These are phyloP conservation scores for Hipparchia semele DNA, from an alignment of 2,888 invertebrate species.

Conservation along the genomic window DNA sequence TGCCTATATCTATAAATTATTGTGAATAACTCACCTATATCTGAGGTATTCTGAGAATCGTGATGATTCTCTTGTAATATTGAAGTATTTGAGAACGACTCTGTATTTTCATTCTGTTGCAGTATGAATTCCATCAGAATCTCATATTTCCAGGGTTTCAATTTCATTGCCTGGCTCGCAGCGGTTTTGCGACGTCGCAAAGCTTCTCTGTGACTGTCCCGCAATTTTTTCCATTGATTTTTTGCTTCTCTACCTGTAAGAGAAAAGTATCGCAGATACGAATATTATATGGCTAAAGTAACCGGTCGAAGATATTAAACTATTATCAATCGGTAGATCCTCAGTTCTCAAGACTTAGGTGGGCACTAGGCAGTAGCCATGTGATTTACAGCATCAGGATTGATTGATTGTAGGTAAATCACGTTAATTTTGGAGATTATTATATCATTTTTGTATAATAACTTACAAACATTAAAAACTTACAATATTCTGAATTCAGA, in stretches of 20 bases:
- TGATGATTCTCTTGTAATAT: neutral
- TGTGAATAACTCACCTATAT: neutral
- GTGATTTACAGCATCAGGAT: too few species aligned
- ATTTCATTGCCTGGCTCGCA: constrained; percentile 33
- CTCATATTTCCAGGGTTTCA: constrained; percentile 43
- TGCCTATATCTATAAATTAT: neutral
- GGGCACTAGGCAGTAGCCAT: too few species aligned
- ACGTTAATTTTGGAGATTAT: too few species aligned
- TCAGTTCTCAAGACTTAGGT: too few species aligned
- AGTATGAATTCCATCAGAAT: constrained; percentile 41
- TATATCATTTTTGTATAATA: too few species aligned
- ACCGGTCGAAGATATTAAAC: too few species aligned
- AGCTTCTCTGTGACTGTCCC: constrained; percentile 45
- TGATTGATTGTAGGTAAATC: too few species aligned
- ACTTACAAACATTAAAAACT: too few species aligned
- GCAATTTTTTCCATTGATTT: constrained; percentile 43
- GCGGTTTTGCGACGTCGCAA: constrained; percentile 40
- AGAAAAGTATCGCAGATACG: neutral
- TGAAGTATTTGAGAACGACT: constrained; percentile 20
- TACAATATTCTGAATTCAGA: too few species aligned
- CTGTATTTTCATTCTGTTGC: constrained; percentile 33
- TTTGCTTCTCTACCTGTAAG: constrained; percentile 43
- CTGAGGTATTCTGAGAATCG: neutral
- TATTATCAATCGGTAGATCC: too few species aligned
- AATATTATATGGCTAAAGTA: too few species aligned